Base-by-base conservation (phyloP, 1,140 invertebrate species). In the Papilio helenus region DNA sequence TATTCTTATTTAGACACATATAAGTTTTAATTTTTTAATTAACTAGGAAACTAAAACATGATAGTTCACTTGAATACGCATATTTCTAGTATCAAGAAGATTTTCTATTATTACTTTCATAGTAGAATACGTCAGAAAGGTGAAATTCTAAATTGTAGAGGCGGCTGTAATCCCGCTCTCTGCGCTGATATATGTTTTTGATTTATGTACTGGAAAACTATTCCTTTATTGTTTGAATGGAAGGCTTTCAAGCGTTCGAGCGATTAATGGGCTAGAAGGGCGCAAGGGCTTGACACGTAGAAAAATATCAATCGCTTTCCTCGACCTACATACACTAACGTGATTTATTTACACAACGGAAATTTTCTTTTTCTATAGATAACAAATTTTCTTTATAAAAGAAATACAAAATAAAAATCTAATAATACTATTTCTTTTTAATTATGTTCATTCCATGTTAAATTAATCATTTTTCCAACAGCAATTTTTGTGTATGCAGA, bases 131-230 rank as follows among this genome's bases (percentile, higher is more conserved):
- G 26, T 23, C 26, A 68, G 1, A 34, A 34, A 68, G n/a, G 61
- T 68, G 12, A 68, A 68, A 68, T 68, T 16, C 5, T 68, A 29
- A 68, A 68, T 68, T 68, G 12, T 16, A 61, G 61, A 34, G 26
- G 61, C 61, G 61, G 61, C 26, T 29, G 23, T 29, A 29, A 68
- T 29, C 26, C 61, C 61, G 61, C 34, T 68, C 61, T 29, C 61
- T 10, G 23, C 61, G 26, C 26, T 68, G 61, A 68, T 68, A 29
- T 68, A 68, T 74, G 72, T 46, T 46, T 74, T 46, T 74, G 72
- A 74, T 74, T 44, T 74, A 74, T 74, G 72, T 74, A 74, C 44
- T 74, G 72, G 42, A 72, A 72, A 72, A 74, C 72, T 74, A 74
- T 74, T 74, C 72, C 44, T 74, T 74, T 49, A 49, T 74, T 74